Evolutionary conservation across 1,140 invertebrate species (phyloP).

Genomic region (Drosophila carrolli): DNA sequence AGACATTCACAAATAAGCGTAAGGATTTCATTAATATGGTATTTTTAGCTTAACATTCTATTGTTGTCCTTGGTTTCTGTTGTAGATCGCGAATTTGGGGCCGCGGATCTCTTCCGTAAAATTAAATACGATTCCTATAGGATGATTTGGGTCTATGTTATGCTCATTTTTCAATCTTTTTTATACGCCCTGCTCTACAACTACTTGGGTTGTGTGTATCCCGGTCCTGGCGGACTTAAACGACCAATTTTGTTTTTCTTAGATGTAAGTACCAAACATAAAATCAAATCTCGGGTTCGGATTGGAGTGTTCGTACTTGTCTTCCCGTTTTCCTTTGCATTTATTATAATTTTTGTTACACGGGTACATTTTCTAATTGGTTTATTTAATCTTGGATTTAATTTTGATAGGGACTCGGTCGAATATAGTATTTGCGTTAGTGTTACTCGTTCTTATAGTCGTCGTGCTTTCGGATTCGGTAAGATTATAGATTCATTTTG

Average conservation of each 20-base stretch:
- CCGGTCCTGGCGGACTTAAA: slow-evolving; percentile 73
- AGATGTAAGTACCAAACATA: slow-evolving; percentile 43
- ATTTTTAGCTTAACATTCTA: background rate
- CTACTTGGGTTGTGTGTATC: slow-evolving; percentile 73
- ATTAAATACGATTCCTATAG: slow-evolving; percentile 65
- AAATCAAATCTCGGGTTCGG: background rate
- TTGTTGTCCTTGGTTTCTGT: background rate
- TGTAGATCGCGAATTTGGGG: slow-evolving; percentile 58
- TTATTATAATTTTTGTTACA: background rate
- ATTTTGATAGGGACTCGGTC: no score
- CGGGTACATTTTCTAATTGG: background rate
- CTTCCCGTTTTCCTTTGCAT: background rate
- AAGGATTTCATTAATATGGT: background rate
- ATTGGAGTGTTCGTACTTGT: background rate
- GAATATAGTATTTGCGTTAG: no score
- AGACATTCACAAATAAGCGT: slow-evolving; percentile 81
- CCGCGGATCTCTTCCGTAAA: slow-evolving; percentile 45
- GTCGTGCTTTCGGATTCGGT: no score
- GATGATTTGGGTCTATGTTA: slow-evolving; percentile 60
- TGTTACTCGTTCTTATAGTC: no score
- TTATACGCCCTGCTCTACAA: slow-evolving; percentile 73
- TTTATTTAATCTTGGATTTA: no score
- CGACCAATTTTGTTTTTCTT: slow-evolving; percentile 70
- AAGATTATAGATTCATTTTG: no score
- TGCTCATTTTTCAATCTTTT: slow-evolving; percentile 61